These are phyloP conservation scores for Drosophila kanapiae DNA, from an alignment of 1,140 invertebrate genomes.

Conservation along the genomic window DNA sequence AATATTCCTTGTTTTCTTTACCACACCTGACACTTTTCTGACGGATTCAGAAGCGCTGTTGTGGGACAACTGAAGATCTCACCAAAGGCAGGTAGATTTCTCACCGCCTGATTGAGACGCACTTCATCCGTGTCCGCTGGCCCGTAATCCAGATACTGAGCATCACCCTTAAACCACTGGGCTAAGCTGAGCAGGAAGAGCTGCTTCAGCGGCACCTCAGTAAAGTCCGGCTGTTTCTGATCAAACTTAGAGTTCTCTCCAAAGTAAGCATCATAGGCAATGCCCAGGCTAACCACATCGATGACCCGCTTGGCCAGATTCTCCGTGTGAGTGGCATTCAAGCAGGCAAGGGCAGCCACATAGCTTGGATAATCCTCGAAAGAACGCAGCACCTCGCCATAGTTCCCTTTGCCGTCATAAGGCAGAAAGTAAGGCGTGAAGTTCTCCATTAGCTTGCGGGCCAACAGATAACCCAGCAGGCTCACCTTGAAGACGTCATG, in stretches of 20 bases:
- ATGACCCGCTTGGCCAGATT: slow-evolving; percentile 3
- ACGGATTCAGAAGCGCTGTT: background rate
- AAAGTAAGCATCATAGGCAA: slow-evolving; percentile 1
- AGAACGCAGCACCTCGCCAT: background rate
- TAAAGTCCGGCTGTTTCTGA: background rate
- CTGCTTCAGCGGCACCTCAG: background rate
- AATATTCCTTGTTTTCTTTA: background rate
- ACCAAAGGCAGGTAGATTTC: background rate
- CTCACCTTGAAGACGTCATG: slow-evolving; percentile 11
- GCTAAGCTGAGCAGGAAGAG: background rate
- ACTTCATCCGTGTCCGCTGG: background rate
- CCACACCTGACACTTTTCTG: background rate
- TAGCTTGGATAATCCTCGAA: background rate
- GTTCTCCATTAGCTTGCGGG: background rate
- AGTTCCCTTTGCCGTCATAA: background rate
- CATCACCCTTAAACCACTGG: background rate
- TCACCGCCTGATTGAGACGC: background rate
- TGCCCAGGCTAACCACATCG: background rate
- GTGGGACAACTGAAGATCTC: background rate
- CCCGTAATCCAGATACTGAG: background rate
- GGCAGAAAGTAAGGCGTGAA: background rate
- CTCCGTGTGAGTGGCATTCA: background rate
- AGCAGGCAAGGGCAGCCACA: background rate
- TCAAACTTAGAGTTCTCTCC: background rate
- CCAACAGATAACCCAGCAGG: background rate